A percentile compares a stretch with the other conserved stretches of the same genome.
Conservation (phyloP, 2,113 vertebrate genomes). For the Catharus bicknelli region DNA sequence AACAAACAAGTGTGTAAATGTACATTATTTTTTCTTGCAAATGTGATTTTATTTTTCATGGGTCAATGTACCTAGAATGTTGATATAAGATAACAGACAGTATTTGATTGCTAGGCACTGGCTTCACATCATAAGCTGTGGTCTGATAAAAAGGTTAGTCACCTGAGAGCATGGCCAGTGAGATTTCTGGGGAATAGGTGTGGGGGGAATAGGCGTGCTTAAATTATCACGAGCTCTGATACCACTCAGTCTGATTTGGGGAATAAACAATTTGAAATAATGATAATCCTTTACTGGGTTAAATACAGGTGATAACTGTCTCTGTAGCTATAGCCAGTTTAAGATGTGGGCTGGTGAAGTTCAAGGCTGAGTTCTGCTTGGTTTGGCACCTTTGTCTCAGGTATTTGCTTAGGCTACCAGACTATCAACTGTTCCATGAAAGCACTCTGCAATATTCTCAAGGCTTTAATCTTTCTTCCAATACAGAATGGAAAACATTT, state of each 20-base stretch:
- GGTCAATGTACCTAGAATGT: background rate
- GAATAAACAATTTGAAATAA: background rate
- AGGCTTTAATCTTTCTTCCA: background rate
- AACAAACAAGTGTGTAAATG: background rate
- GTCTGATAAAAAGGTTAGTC: background rate
- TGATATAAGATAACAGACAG: background rate
- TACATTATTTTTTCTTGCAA: background rate
- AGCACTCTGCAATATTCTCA: background rate
- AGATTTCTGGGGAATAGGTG: background rate
- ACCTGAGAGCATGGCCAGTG: background rate
- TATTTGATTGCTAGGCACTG: background rate
- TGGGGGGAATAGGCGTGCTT: background rate
- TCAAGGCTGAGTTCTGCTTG: background rate
- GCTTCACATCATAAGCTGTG: background rate
- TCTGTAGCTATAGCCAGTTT: background rate
- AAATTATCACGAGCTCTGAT: background rate
- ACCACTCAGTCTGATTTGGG: background rate
- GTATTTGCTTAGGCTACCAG: background rate
- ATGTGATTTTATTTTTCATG: background rate
- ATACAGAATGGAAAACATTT: background rate
- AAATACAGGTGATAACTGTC: accelerated
- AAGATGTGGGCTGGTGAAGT: background rate
- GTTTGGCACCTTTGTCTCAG: background rate
- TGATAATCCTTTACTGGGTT: background rate
- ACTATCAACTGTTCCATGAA: background rate